phyloP scores from a whole-genome alignment of 2,797 vertebrate species.

The Scomberomorus guttatus region DNA sequence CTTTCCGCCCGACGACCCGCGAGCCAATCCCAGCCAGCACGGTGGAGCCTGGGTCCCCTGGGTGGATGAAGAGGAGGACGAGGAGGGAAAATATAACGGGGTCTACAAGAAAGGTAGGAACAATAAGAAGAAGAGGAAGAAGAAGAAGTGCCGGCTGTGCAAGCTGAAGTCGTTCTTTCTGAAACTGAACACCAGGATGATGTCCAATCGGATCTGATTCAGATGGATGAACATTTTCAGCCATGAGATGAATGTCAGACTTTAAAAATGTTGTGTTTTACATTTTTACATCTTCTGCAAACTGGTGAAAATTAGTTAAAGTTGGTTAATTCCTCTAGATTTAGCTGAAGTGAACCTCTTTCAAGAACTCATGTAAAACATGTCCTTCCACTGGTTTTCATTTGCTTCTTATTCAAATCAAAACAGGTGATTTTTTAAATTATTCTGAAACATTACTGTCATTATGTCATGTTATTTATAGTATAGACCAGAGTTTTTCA shows the following conservation, averaged over 20 bases:
- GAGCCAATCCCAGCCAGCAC: constrained; percentile 90
- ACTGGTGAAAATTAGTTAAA: background rate
- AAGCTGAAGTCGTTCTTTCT: constrained; percentile 93
- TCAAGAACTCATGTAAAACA: background rate
- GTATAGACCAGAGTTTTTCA: background rate
- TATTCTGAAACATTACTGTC: background rate
- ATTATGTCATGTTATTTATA: background rate
- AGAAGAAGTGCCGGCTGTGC: constrained; percentile 89
- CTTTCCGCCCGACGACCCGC: constrained; percentile 93
- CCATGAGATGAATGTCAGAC: background rate
- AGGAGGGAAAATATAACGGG: constrained; percentile 76
- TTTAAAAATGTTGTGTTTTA: background rate
- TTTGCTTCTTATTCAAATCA: background rate
- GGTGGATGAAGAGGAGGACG: constrained; percentile 86
- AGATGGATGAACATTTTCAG: background rate
- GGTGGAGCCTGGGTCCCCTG: constrained; percentile 94
- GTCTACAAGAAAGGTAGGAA: constrained; percentile 82
- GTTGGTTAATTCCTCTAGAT: background rate
- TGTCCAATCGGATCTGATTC: constrained; percentile 91
- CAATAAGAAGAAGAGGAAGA: constrained; percentile 81
- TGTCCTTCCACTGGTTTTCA: constrained; percentile 35
- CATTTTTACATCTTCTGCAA: background rate
- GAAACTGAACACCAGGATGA: constrained; percentile 92
- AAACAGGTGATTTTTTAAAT: background rate
- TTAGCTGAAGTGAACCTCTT: background rate